Evolutionary conservation across 1,140 invertebrate genomes (phyloP), one percentile per base, ranked within the genome.

Genomic region (Monomorium pharaonis): DNA sequence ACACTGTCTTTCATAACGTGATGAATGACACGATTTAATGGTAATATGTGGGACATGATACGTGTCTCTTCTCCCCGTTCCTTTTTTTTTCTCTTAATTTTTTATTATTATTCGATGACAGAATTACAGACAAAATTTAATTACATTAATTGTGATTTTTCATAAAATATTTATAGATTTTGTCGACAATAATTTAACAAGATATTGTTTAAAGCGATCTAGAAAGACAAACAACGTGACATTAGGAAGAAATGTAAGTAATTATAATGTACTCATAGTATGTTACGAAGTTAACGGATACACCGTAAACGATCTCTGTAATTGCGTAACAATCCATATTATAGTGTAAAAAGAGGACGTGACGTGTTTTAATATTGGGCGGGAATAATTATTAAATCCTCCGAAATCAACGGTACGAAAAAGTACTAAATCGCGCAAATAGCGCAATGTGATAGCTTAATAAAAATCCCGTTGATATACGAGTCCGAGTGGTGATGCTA

Each of bases 381-480:
- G 27, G 54, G 56, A 58, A 72, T 74, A 74, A 83, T 74, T 44
- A 58, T 58, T 30, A 58, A 72, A 72, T 83, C 30, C 37, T 37
- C 18, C 78, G 6, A 74, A 83, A 83, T 72, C 42, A 74, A 58
- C 44, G 42, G 67, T 56, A 83, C 51, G 37, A 58, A 74, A 60
- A 70, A 69, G 44, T 78, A 70, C 30, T 81, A 70, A 72, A 54
- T 6, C 49, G 65, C 49, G 33, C 65, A 81, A 70, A 56, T 62
- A 67, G 76, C 76, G 76, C 62, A 30, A 78, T 81, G 42, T 70
- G 65, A 72, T 81, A 81, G 78, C 76, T 54, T 78, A 78, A 72
- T 81, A 81, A 81, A 58, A 81, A 72, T 81, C 78, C 51, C 33
- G 65, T 37, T 56, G 78, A 56, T 69, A n/a, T 42, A n/a, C 58